Percentiles rank a stretch among this genome's conserved stretches.
These are phyloP conservation scores for Crypturellus tataupa DNA, from an alignment of 2,797 vertebrate species.

Conservation along the genomic window DNA sequence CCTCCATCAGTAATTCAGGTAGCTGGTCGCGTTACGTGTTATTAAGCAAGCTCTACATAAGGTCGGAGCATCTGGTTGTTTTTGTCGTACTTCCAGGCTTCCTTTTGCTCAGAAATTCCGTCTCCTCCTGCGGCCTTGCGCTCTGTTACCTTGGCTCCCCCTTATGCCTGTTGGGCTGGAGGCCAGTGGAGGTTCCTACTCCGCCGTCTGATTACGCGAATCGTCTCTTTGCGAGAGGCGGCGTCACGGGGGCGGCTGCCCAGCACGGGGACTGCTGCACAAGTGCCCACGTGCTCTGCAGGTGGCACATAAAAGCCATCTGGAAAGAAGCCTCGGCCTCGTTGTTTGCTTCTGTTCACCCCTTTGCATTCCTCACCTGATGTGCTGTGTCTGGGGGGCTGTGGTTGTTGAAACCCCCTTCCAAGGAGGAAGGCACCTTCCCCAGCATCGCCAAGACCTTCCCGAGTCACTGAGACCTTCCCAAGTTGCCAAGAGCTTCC, in stretches of 20 bases:
- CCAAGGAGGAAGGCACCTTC: neutral
- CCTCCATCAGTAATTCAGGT: neutral
- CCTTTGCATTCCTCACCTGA: neutral
- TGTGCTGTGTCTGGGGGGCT: neutral
- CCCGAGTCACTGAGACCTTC: too few relatives aligned
- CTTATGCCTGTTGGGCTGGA: rapidly evolving
- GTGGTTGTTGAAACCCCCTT: neutral
- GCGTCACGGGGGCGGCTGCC: rapidly evolving
- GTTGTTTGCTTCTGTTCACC: neutral
- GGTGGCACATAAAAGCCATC: neutral
- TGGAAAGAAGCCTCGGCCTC: neutral
- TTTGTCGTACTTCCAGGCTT: neutral
- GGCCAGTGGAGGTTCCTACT: neutral
- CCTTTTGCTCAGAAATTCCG: neutral
- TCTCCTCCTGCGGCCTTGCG: neutral
- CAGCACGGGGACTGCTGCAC: neutral
- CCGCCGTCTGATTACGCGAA: neutral
- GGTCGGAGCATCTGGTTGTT: neutral
- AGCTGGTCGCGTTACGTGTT: neutral
- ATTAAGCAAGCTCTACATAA: rapidly evolving
- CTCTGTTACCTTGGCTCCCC: neutral
- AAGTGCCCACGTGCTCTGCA: rapidly evolving
- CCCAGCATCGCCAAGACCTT: too few relatives aligned
- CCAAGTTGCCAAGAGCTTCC: too few relatives aligned
- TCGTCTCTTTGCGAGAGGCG: neutral